Conservation (phyloP, 2,888 invertebrate species). For the Lasioglossum malachurum region DNA sequence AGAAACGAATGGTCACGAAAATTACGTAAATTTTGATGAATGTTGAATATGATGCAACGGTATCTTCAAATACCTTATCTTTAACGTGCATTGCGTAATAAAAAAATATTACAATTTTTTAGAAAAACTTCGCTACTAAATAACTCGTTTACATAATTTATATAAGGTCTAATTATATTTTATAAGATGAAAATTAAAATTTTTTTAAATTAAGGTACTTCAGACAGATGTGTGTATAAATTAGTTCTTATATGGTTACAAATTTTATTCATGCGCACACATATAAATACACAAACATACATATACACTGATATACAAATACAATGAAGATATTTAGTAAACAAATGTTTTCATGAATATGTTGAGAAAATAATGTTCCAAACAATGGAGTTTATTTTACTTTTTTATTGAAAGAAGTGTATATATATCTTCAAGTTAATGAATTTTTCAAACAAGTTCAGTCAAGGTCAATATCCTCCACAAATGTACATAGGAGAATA, state of each 20-base stretch:
- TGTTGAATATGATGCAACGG: slow-evolving; percentile 12
- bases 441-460: neutral
- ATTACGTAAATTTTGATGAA: slow-evolving; percentile 12
- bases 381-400: neutral
- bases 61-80: slow-evolving; percentile 2
- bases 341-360: neutral
- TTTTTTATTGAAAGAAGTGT: neutral
- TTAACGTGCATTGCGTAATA: slow-evolving; percentile 15
- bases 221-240: neutral
- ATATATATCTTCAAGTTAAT: neutral
- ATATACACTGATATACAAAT: neutral
- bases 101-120: neutral
- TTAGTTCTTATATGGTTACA: neutral
- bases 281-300: neutral
- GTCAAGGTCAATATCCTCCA: neutral
- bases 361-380: neutral
- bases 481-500: neutral
- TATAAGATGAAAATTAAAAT: neutral
- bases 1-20: neutral
- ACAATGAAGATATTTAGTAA: neutral
- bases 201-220: no score
- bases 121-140: neutral
- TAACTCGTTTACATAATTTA: neutral
- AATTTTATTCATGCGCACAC: neutral
- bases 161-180: neutral